Evolutionary conservation across 2,888 invertebrate genomes (phyloP).

Genomic region (Drosophila hamatofila): DNA sequence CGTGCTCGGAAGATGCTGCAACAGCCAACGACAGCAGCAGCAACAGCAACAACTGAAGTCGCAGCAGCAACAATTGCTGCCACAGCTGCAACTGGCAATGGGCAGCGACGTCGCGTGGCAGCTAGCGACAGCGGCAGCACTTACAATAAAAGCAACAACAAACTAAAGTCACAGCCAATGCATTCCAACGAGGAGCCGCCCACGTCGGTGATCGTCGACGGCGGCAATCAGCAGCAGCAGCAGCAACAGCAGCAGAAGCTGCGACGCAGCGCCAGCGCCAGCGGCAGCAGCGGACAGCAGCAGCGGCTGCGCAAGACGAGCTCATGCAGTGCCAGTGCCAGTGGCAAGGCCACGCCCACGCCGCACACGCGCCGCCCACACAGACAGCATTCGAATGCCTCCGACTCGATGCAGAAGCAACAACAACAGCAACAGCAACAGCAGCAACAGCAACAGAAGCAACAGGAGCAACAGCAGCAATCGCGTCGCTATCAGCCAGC

Average conservation of each 20-base stretch:
- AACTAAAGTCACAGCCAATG: conserved; percentile 68
- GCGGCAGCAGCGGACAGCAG: conserved; percentile 48
- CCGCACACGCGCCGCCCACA: conserved; percentile 48
- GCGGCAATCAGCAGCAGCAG: conserved; percentile 46
- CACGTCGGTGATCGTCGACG: conserved; percentile 71
- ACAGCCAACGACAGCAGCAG: conserved; percentile 36
- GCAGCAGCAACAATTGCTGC: conserved; percentile 26
- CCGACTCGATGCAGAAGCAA: conserved; percentile 40
- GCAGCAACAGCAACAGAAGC: conserved; percentile 24
- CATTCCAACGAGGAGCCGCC: conserved; percentile 82
- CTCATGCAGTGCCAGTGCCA: conserved; percentile 69
- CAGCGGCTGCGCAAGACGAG: conserved; percentile 74
- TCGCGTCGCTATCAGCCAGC: conserved; percentile 57
- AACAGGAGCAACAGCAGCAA: conserved; percentile 18
- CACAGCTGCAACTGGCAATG: conserved; percentile 43
- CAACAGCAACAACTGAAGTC: conserved; percentile 7
- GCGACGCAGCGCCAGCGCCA: conserved; percentile 48
- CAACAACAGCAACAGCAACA: conserved; percentile 24
- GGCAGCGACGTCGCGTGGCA: conserved; percentile 74
- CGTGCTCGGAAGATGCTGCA: conserved; percentile 68
- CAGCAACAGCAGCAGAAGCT: conserved; percentile 36
- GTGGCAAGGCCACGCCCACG: conserved; percentile 45
- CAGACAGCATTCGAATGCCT: conserved; percentile 59
- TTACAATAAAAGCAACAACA: conserved; percentile 41
- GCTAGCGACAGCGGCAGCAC: conserved; percentile 49